Evolutionary conservation across 2,888 invertebrate species (phyloP), one percentile per base, ranked within the genome.

Genomic region (Zygogramma bicolorata): DNA sequence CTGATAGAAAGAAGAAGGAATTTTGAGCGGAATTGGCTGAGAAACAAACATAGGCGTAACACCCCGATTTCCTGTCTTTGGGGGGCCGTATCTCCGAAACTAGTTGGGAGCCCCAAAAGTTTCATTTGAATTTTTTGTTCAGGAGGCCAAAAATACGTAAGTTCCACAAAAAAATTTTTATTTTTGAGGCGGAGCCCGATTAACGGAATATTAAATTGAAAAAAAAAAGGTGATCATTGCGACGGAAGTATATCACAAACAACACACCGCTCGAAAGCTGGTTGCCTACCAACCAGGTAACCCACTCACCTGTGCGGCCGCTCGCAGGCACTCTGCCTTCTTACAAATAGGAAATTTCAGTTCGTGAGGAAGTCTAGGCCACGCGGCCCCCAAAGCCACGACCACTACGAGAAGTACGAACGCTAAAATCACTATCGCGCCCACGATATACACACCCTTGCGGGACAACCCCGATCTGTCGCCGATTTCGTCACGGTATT

Each of bases 281-380:
- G 53, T 53, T 53, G 53, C 27, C 53, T 53, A 53, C 53, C 0
- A 20, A 13, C n/a, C 8, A 61, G 22, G 40, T 61, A 61, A 13
- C 6, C 22, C 10, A 40, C 63, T 63, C 63, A 89, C 89, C 87
- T 88, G 86, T 29, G 89, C 86, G 22, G 89, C 87, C 10, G 88
- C 88, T 49, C 85, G 81, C 40, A 90, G 85, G 81, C 90, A 90
- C 5, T 88, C 85, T 0, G 88, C 83, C n/a, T 85, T 85, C 65
- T 83, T 82, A 79, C 89, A 90, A 60, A 88, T 84, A 8, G 87
- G 86, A 76, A 84, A 86, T 63, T 82, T 80, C 27, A 82, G 79
- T 59, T 83, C 81, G 75, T 87, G 86, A 2, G 86, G 85, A 42
- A 85, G 81, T 10, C 80, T 79, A 3, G 89, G 89, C 88, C 89